phyloP scores from a whole-genome alignment of 2,797 vertebrate species.

The Enteromius fasciolatus region DNA sequence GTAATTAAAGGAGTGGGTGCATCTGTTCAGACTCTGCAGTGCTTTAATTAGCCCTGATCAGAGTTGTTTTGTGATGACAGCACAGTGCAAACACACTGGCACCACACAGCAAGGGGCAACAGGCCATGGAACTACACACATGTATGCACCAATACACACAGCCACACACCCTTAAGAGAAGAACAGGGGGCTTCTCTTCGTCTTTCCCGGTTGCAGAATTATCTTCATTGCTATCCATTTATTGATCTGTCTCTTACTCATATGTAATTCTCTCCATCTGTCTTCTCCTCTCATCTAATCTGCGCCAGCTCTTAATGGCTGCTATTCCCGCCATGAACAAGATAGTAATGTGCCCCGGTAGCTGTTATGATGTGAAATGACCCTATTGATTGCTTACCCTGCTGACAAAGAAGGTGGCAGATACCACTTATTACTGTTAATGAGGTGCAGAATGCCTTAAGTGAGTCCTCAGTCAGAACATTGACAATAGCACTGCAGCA shows the following conservation, averaged over 20 bases:
- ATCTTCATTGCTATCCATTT: slow-evolving; percentile 77
- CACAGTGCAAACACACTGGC: slow-evolving; percentile 68
- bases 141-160: slow-evolving; percentile 39
- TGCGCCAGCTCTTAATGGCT: slow-evolving; percentile 76
- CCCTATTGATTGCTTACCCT: slow-evolving; percentile 81
- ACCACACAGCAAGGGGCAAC: slow-evolving; percentile 55
- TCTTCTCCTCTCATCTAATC: slow-evolving; percentile 79
- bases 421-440: slow-evolving; percentile 83
- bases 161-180: slow-evolving; percentile 43
- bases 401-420: slow-evolving; percentile 80
- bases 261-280: slow-evolving; percentile 76
- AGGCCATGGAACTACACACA: slow-evolving; percentile 43
- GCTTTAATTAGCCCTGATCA: slow-evolving; percentile 89
- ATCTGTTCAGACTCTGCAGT: slow-evolving; percentile 81
- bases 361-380: slow-evolving; percentile 84
- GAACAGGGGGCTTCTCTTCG: slow-evolving; percentile 63
- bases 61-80: slow-evolving; percentile 81
- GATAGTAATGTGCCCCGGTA: slow-evolving; percentile 78
- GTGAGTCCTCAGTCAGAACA: slow-evolving; percentile 64
- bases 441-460: slow-evolving; percentile 79
- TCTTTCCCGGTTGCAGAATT: slow-evolving; percentile 74
- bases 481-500: slow-evolving; percentile 41
- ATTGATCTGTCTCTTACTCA: slow-evolving; percentile 75
- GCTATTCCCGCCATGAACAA: slow-evolving; percentile 77
- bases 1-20: slow-evolving; percentile 90